A percentile compares a stretch with the other conserved stretches of the same genome.
Evolutionary conservation across 2,113 vertebrate genomes (phyloP).

Genomic region (Greenwoodochromis staneri): DNA sequence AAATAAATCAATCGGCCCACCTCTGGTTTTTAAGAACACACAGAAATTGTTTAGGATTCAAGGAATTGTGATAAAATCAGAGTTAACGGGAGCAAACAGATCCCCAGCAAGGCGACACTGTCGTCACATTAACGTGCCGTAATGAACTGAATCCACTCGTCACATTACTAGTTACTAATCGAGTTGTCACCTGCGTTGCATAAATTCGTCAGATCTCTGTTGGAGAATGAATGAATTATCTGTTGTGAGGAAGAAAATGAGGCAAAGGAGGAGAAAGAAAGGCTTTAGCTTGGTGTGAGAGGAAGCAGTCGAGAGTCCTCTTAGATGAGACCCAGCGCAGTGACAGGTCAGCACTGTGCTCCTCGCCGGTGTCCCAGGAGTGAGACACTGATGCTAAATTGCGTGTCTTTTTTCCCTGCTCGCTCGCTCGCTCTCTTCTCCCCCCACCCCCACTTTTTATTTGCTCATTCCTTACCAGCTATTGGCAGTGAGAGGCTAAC

Average conservation of each 20-base stretch:
- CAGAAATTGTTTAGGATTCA: background rate
- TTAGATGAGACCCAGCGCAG: background rate
- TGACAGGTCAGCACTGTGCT: conserved; percentile 3
- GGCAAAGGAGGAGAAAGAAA: background rate
- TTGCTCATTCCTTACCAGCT: background rate
- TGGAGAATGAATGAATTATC: background rate
- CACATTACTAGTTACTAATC: background rate
- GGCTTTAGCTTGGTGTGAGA: background rate
- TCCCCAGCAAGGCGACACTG: background rate
- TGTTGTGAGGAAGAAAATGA: background rate
- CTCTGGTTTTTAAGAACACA: background rate
- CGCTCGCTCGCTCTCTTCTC: background rate
- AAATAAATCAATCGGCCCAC: background rate
- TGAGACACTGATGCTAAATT: conserved; percentile 36
- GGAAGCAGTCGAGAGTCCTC: background rate
- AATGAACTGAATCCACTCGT: background rate
- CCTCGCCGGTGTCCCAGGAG: background rate
- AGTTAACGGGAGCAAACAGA: background rate
- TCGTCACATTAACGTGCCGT: background rate
- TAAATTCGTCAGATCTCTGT: background rate
- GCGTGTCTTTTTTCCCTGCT: background rate
- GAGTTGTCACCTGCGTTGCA: accelerated
- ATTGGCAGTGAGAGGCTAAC: conserved; percentile 23
- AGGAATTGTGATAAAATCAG: background rate
- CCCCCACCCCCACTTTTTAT: background rate